Evolutionary conservation across 2,113 vertebrate species (phyloP), one percentile per base, ranked within the genome.

Genomic region (Heptranchias perlo): DNA sequence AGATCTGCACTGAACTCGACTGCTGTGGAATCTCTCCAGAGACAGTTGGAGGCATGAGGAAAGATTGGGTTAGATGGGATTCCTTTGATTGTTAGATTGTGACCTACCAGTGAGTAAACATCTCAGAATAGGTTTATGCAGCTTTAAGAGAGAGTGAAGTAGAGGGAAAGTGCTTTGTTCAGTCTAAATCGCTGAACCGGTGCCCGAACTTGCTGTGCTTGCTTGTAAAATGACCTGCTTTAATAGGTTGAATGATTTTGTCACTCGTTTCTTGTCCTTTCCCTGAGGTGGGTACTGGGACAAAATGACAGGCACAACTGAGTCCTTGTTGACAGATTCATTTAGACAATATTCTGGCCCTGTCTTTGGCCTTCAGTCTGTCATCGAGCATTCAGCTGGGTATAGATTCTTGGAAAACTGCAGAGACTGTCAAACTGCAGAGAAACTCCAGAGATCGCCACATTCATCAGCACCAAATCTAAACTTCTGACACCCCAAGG

Each of bases 301-400:
- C 86, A 2, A 14, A 96, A 86, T 97, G 97, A 97, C 97, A 96
- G 97, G 76, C 96, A 97, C 96, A 97, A 97, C 96, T 96, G 44
- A 7, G 78, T n/a, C 18, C 95, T 25, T 1, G 96, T 96, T 96
- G 97, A 97, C 96, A 96, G 97, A 97, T 97, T 97, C 62, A 97
- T 95, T 96, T 96, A 96, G 95, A 67, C 13, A 64, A 94, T 96
- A 96, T 97, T 96, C 96, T 95, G 73, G 96, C 96, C 96, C 95
- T 96, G 96, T 73, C 0, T 54, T 21, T 14, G 86, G 96, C 69
- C 69, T 96, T 44, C 95, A 94, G 97, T 96, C 94, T 95, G 96
- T 97, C 96, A 97, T 96, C 97, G 96, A 96, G 97, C 96, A 96
- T 96, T 97, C 52, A 97, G 95, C 96, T 97, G 96, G 97, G 96